Base-by-base conservation (phyloP, 2,113 vertebrate genomes). In the Piaya cayana region DNA sequence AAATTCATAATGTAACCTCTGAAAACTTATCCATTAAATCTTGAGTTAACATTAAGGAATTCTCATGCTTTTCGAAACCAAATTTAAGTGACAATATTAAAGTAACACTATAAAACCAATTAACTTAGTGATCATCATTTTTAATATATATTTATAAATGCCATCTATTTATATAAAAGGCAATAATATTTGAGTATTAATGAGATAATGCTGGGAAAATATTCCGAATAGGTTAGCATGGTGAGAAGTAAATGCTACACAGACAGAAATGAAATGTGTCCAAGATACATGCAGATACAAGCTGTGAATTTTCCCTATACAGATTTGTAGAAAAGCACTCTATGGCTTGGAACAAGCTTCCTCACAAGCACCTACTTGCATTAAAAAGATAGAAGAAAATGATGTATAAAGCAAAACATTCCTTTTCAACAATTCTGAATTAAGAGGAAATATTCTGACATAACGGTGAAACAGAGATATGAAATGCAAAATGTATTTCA, bases 1-100 rank as follows among this genome's bases (percentile, higher is more conserved):
- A 83, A 96, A 95, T 37, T 94, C 88, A 29, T 30, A 87, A 79
- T 39, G 25, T 45, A 89, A 93, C 78, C 87, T 95, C 82, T 91
- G 70, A 89, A 94, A 95, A 82, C 43, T 90, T 92, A 85, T 3
- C 63, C 79, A 80, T 91, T 91, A 49, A 56, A 92, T 81, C 20
- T 82, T 70, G 25, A 6, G 26, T 63, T 59, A 92, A 82, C 86
- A 88, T 45, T 72, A 82, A 94, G 87, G 23, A 80, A 88, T 68
- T 88, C 55, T 90, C 50, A 80, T 62, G 29, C 34, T 89, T 94
- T 79, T 79, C 37, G 82, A 83, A 85, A n/a, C 34, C 29, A 63
- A 69, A 91, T 89, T 68, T 92, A 19, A 8, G 42, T 37, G 78
- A 62, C 20, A 64, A 63, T 72, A 72, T 67, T 91, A 92, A 85